A percentile compares a stretch with the other conserved stretches of the same genome.
Conservation (phyloP, 2,888 invertebrate species). For the Sphaerophoria taeniata region DNA sequence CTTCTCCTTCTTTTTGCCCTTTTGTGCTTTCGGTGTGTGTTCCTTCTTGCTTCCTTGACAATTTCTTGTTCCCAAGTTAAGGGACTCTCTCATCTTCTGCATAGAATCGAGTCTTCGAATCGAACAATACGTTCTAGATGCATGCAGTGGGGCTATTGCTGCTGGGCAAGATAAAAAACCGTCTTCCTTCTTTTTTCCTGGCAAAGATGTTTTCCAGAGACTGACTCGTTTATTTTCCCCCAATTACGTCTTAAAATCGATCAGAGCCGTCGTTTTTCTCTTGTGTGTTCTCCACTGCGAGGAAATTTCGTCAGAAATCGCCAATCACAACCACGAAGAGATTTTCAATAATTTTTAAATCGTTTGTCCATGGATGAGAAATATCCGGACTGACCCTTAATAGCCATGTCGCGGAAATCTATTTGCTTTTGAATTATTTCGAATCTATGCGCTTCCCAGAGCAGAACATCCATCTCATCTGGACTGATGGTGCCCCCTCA, state of each 20-base stretch:
- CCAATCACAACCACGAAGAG: neutral
- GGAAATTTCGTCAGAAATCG: conserved; percentile 9
- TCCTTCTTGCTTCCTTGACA: conserved; percentile 9
- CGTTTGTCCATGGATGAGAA: conserved; percentile 2
- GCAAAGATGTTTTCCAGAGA: conserved; percentile 38
- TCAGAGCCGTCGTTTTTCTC: conserved; percentile 28
- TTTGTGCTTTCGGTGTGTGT: neutral
- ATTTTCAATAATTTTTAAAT: conserved; percentile 35
- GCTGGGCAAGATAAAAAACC: too few species aligned
- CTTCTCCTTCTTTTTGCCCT: neutral
- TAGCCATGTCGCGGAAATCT: conserved; percentile 37
- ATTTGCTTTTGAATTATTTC: conserved; percentile 39
- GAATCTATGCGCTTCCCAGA: neutral
- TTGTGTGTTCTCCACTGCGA: neutral
- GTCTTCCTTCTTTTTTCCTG: neutral
- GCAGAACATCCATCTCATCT: conserved; percentile 1
- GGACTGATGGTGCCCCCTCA: too few species aligned
- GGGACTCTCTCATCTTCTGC: conserved; percentile 20
- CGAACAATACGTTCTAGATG: conserved; percentile 55
- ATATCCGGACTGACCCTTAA: neutral
- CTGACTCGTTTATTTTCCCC: conserved; percentile 53
- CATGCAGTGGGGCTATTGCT: conserved; percentile 39
- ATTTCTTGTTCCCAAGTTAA: conserved; percentile 1
- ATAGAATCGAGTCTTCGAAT: conserved; percentile 10
- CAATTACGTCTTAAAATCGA: conserved; percentile 52